A percentile compares a stretch with the other conserved stretches of the same genome.
phyloP scores from a whole-genome alignment of 2,888 invertebrate species.

The Scaeva pyrastri region DNA sequence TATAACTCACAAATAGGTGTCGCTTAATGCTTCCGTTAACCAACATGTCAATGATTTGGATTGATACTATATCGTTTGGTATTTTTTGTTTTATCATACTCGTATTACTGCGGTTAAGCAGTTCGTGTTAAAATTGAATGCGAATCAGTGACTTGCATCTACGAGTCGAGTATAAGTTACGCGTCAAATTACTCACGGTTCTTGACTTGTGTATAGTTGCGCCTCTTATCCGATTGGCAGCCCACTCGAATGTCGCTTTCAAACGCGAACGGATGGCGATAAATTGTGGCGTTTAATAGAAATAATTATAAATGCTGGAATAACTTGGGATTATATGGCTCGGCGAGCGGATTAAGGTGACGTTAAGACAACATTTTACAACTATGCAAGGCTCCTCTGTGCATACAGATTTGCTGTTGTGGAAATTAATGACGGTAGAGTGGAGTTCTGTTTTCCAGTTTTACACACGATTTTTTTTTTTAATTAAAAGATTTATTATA shows the following conservation, averaged over 20 bases:
- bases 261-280: constrained; percentile 46
- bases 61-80: constrained; percentile 23
- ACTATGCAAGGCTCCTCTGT: not conserved
- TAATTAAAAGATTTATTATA: constrained; percentile 18
- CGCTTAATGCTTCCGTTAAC: constrained; percentile 63
- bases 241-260: constrained; percentile 62
- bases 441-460: not conserved
- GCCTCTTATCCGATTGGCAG: constrained; percentile 46
- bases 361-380: constrained; percentile 32
- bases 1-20: constrained; percentile 53
- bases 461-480: not conserved
- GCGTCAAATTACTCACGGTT: constrained; percentile 65
- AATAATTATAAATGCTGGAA: constrained; percentile 60
- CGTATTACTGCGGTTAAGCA: constrained; percentile 64
- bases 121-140: constrained; percentile 65
- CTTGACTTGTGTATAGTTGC: constrained; percentile 10
- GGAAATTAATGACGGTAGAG: not conserved
- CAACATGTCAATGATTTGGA: constrained; percentile 68
- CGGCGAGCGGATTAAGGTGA: constrained; percentile 50
- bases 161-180: too few relatives aligned
- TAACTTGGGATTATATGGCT: constrained; percentile 52
- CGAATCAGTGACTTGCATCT: constrained; percentile 69
- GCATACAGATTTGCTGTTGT: not conserved
- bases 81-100: constrained; percentile 31
- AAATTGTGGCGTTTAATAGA: constrained; percentile 68